Percentiles rank a stretch among this genome's conserved stretches.
Conservation (phyloP, 2,113 vertebrate genomes). For the Platichthys stellatus region DNA sequence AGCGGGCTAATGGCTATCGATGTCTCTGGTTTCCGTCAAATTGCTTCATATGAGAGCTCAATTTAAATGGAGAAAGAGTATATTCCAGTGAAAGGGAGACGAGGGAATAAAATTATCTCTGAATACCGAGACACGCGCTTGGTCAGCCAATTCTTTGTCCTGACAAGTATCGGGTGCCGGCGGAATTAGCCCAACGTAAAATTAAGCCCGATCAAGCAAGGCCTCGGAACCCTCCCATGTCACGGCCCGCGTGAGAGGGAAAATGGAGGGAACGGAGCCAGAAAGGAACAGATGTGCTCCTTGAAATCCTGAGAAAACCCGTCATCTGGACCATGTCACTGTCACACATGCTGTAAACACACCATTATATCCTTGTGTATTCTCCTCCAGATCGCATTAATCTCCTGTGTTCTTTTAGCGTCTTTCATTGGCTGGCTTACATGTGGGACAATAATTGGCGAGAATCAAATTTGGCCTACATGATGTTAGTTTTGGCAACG, state of each 20-base stretch:
- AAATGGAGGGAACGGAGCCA: conserved; percentile 57
- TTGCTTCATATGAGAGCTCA: conserved; percentile 70
- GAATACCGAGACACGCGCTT: conserved; percentile 65
- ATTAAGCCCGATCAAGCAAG: conserved; percentile 64
- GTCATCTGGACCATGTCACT: conserved; percentile 45
- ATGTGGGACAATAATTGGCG: conserved; percentile 55
- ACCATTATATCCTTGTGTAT: conserved; percentile 11
- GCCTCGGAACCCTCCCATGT: conserved; percentile 40
- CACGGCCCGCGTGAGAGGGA: conserved; percentile 41
- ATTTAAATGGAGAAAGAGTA: conserved; percentile 60
- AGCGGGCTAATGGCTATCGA: conserved; percentile 73
- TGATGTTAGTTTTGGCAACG: conserved; percentile 68
- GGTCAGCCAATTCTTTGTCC: conserved; percentile 67
- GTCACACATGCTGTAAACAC: conserved; percentile 26
- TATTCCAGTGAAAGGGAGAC: conserved; percentile 58
- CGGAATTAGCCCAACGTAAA: conserved; percentile 68
- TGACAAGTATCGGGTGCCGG: conserved; percentile 62
- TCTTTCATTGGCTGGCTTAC: conserved; percentile 56
- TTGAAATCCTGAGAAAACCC: conserved; percentile 52
- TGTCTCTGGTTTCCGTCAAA: conserved; percentile 76
- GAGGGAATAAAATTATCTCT: conserved; percentile 69
- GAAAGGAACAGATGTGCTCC: conserved; percentile 60
- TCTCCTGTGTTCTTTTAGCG: conserved; percentile 63
- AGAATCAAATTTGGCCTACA: conserved; percentile 58
- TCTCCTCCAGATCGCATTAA: conserved; percentile 61